Evolutionary conservation across 2,888 invertebrate genomes (phyloP).

Genomic region (Xanthorhoe designata): DNA sequence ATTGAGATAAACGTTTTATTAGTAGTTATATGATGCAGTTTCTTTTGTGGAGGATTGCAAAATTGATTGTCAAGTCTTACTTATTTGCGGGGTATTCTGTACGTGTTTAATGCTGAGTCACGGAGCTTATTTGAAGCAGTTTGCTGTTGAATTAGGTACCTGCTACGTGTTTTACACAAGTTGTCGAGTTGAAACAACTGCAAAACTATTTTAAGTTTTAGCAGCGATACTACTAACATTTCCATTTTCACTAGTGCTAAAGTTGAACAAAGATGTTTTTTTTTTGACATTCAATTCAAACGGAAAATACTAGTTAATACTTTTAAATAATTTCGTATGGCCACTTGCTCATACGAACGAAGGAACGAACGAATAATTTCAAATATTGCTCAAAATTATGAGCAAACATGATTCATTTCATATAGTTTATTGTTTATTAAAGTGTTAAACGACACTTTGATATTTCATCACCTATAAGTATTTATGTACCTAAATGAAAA

Average conservation of each 20-base stretch:
- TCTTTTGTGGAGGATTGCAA: constrained; percentile 23
- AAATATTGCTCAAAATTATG: too few species aligned
- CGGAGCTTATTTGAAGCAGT: constrained; percentile 32
- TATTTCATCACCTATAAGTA: too few species aligned
- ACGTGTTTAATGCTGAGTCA: constrained; percentile 34
- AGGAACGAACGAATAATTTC: too few species aligned
- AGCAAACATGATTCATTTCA: too few species aligned
- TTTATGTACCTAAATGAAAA: too few species aligned
- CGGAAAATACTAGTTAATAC: too few species aligned
- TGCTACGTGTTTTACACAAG: constrained; percentile 25
- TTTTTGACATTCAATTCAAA: background rate
- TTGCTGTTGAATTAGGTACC: constrained; percentile 21
- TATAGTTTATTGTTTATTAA: too few species aligned
- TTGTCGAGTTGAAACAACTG: background rate
- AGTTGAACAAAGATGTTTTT: background rate
- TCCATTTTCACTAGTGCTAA: background rate
- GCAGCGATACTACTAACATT: background rate
- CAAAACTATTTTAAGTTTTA: constrained; percentile 4
- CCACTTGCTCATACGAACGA: too few species aligned
- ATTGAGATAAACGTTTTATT: constrained; percentile 35
- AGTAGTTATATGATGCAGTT: constrained; percentile 23
- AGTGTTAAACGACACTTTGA: too few species aligned
- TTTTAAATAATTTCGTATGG: too few species aligned
- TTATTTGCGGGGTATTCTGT: constrained; percentile 27
- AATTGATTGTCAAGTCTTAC: constrained; percentile 24